A percentile compares a stretch with the other conserved stretches of the same genome.
Conservation (phyloP, 2,797 vertebrate genomes). For the Rhadinocentrus ornatus region DNA sequence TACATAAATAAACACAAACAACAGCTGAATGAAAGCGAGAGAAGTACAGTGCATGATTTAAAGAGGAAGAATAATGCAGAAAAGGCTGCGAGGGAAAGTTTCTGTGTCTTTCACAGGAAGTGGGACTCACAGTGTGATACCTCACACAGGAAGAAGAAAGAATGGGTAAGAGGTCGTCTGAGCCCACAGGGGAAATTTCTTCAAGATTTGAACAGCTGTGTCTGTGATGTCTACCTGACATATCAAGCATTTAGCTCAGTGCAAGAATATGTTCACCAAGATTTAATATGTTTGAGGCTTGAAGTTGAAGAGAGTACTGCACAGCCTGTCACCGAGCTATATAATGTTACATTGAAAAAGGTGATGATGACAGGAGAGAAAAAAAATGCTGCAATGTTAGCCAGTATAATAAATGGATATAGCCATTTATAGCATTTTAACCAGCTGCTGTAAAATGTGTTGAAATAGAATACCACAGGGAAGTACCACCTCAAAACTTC, state of each 20-base stretch:
- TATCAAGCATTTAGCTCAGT: slow-evolving; percentile 3
- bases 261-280: neutral
- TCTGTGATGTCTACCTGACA: slow-evolving; percentile 37
- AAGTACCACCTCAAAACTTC: neutral
- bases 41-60: slow-evolving; percentile 22
- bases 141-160: slow-evolving; percentile 64
- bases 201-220: slow-evolving; percentile 49
- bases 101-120: slow-evolving; percentile 55
- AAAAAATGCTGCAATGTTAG: neutral
- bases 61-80: slow-evolving; percentile 29
- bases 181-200: slow-evolving; percentile 58
- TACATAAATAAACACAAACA: slow-evolving; percentile 1
- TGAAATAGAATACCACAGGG: neutral
- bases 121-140: slow-evolving; percentile 38
- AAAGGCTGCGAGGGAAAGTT: slow-evolving; percentile 48
- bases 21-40: neutral
- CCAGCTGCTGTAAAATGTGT: neutral
- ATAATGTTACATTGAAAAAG: too few relatives aligned
- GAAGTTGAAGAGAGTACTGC: neutral
- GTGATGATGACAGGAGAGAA: too few relatives aligned
- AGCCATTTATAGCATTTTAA: neutral
- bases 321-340: neutral
- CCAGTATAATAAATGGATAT: neutral
- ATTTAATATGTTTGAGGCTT: neutral
- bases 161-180: slow-evolving; percentile 60